Evolutionary conservation across 2,888 invertebrate species (phyloP), one percentile per base, ranked within the genome.

Genomic region (Desoria tigrina): DNA sequence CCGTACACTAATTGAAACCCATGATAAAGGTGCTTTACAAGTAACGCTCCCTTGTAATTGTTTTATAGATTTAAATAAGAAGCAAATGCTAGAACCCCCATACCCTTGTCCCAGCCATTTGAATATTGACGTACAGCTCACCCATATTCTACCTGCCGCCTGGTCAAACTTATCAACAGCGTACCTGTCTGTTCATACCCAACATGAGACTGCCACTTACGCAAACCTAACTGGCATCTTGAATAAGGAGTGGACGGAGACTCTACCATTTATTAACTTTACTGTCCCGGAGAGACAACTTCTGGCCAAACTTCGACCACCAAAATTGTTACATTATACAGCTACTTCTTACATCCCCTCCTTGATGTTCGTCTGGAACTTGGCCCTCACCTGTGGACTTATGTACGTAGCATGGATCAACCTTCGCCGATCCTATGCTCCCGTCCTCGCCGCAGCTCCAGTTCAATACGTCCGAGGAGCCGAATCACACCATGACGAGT

Each of bases 191-290:
- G 42, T 67, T 1, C 37, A 39, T 1, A 39, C 54, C 2, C 66
- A 67, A 51, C 55, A 63, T 24, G 42, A 55, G 7, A 28, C 60
- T 9, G 53, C 54, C 9, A 50, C 60, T 0, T 67, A 42, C n/a
- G 16, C 63, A 0, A 61, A 67, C 24, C 39, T 67, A 2, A 53
- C 59, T 7, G 51, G 59, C 21, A 49, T 66, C 6, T n/a, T 63
- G 0, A 63, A 66, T 26, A 11, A 6, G 1, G 57, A 61, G 18
- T 66, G 66, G 66, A 54, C 55, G 1, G 24, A 42, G 2, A 18
- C 26, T 2, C 3, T 50, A 16, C 55, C 63, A 1, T 21, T 39
- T 3, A 26, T 63, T 23, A 63, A 66, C 18, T 37, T 60, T 0
- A 42, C 63, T 0, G 49, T 66, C 23, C 42, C 49, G 1, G 56